Evolutionary conservation across 2,797 vertebrate species (phyloP).

Genomic region (Schizopygopsis malacanthus): DNA sequence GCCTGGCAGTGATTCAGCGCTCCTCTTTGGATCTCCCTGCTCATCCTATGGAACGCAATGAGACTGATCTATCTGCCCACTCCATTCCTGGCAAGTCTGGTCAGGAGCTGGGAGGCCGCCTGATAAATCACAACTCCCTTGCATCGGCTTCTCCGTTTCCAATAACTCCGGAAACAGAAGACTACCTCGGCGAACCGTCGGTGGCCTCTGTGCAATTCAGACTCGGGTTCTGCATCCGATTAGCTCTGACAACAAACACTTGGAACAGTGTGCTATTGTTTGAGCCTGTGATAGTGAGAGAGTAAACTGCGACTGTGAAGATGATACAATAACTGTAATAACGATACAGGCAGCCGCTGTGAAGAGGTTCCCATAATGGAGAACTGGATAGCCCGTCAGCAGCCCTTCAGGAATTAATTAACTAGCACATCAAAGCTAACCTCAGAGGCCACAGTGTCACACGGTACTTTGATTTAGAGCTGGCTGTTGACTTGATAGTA

Average conservation of each 20-base stretch:
- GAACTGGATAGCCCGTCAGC: constrained; percentile 41
- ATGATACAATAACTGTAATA: constrained; percentile 60
- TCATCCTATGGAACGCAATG: constrained; percentile 68
- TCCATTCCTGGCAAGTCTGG: constrained; percentile 61
- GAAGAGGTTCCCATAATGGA: constrained; percentile 29
- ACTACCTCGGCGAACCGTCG: constrained; percentile 47
- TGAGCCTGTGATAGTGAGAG: constrained; percentile 55
- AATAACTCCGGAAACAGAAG: constrained; percentile 68
- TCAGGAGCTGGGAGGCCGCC: constrained; percentile 68
- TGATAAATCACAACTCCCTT: constrained; percentile 72
- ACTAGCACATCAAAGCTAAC: constrained; percentile 50
- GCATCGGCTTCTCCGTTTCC: constrained; percentile 59
- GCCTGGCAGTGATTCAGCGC: constrained; percentile 80
- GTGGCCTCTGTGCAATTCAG: constrained; percentile 59
- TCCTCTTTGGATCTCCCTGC: constrained; percentile 73
- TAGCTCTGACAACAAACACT: constrained; percentile 67
- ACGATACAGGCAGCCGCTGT: constrained; percentile 46
- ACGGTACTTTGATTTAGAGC: constrained; percentile 27
- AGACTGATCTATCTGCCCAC: constrained; percentile 60
- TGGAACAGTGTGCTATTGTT: constrained; percentile 70
- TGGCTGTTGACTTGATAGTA: constrained; percentile 38
- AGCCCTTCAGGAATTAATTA: constrained; percentile 52
- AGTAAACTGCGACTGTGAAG: constrained; percentile 51
- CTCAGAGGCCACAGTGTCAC: constrained; percentile 21
- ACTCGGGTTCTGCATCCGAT: constrained; percentile 71